phyloP scores from a whole-genome alignment of 2,113 vertebrate genomes.

The Istiophorus platypterus region DNA sequence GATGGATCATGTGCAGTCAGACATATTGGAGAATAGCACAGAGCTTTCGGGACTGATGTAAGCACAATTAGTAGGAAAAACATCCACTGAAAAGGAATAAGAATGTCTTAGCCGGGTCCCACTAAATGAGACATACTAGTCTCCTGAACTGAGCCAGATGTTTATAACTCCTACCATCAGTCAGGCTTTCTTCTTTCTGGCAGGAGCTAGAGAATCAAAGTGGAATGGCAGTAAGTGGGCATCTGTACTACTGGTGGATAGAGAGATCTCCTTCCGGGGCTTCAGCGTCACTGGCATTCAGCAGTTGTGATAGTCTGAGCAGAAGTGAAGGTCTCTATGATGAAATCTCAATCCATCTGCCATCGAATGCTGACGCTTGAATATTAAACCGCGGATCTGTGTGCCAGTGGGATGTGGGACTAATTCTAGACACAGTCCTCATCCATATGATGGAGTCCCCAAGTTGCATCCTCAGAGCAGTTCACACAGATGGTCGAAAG shows the following conservation, averaged over 20 bases:
- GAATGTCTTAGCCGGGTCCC: neutral
- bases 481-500: slow-evolving; percentile 1
- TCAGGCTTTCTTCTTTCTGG: neutral
- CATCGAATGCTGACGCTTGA: slow-evolving; percentile 1
- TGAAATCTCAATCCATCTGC: slow-evolving; percentile 13
- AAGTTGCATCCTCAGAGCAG: slow-evolving; percentile 18
- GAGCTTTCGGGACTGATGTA: neutral
- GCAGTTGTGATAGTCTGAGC: slow-evolving; percentile 5
- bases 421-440: slow-evolving; percentile 5
- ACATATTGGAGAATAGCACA: neutral
- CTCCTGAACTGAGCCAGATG: neutral
- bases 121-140: neutral
- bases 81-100: neutral
- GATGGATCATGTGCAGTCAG: neutral
- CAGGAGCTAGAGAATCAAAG: slow-evolving; percentile 4
- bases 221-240: slow-evolving; percentile 22
- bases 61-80: neutral
- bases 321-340: neutral
- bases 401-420: slow-evolving; percentile 8
- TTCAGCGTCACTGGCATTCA: neutral
- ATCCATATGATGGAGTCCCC: slow-evolving; percentile 18
- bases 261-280: slow-evolving; percentile 4
- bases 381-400: neutral
- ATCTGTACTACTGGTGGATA: slow-evolving; percentile 7
- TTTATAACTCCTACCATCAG: slow-evolving; percentile 8